Evolutionary conservation across 2,113 vertebrate species (phyloP), one percentile per base, ranked within the genome.

Genomic region (Percopsis transmontana): DNA sequence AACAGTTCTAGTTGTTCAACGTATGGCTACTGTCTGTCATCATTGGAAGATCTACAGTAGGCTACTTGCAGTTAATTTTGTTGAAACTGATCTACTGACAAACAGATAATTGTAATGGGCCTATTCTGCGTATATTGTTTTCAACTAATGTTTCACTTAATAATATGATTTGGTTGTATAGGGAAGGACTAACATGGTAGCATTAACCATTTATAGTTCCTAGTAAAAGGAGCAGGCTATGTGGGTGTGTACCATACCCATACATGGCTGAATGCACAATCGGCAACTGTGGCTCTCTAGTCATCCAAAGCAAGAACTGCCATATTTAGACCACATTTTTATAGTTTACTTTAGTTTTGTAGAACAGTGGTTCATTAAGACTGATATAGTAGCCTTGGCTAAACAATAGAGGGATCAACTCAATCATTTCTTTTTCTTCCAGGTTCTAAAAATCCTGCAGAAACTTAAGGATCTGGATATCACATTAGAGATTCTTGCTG

Each of bases 381-480:
- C 15, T 57, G 20, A 57, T 19, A 2, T 33, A 9, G 13, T 55
- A 1, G 53, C 14, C 23, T n/a, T 5, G 2, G 6, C 20, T 56
- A 15, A 33, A 45, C 21, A 38, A 33, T 6, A 24, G 12, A 50
- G 18, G 21, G 1, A 47, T 44, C 6, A 21, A 59, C 21, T 61
- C 2, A 45, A 10, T 19, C 13, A 23, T 70, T 42, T 27, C 5
- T 4, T 81, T 84, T 76, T 55, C 10, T 83, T 91, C 5, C 70
- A 96, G 95, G 88, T 97, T 77, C 72, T 93, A 54, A 91, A 93
- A 77, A 82, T 78, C 54, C 85, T 97, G 67, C 90, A 92, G 65
- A 87, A 84, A 77, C 90, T 96, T 19, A 90, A 92, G 74, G 82
- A 89, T 70, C 86, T 96, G 82, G 86, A 95, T 79, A 85, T 96